Base-by-base conservation (phyloP, 2,888 invertebrate genomes). In the Galerucella nymphaeae region DNA sequence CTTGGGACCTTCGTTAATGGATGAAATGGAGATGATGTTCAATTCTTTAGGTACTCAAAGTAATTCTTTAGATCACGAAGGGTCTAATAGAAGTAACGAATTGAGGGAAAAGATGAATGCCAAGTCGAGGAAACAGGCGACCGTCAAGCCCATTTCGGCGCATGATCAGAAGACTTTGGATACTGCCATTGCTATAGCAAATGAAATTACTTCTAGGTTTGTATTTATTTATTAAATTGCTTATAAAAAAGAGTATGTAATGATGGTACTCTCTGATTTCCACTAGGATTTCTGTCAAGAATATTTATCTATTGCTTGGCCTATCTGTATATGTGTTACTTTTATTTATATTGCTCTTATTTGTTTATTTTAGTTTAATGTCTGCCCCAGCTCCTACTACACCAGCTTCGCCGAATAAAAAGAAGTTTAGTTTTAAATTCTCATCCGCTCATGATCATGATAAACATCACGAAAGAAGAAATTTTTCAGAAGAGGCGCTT, bases 111-210 rank as follows among this genome's bases (percentile, higher is more conserved):
- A 86, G 64, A 74, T 86, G 76, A 81, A 75, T 58, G 85, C 83
- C 85, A 89, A 83, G 85, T 86, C 79, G 63, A 82, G 84, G 50
- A 87, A 87, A 78, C 86, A 86, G 71, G 88, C 89, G 30, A 88
- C 91, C 0, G 94, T 97, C 83, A 98, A 97, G 86, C 96, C 94
- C 3, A 97, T 98, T 87, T 97, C 97, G 13, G 94, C 96, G 0
- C 93, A 96, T 74, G 98, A 98, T 83, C 93, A 96, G 85, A 95
- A 93, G 85, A 95, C 96, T 10, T 89, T 98, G 74, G 96, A 98
- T 81, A 94, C 94, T 20, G 98, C 97, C 0, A 96, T 97, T 75
- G 96, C 96, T 67, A 90, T 97, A 87, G 97, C 97, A 20, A 96
- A 96, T 85, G 96, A 97, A 87, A 90, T 97, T 74, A 96, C 96